Evolutionary conservation across 2,113 vertebrate genomes (phyloP).

Genomic region (Pipa parva): DNA sequence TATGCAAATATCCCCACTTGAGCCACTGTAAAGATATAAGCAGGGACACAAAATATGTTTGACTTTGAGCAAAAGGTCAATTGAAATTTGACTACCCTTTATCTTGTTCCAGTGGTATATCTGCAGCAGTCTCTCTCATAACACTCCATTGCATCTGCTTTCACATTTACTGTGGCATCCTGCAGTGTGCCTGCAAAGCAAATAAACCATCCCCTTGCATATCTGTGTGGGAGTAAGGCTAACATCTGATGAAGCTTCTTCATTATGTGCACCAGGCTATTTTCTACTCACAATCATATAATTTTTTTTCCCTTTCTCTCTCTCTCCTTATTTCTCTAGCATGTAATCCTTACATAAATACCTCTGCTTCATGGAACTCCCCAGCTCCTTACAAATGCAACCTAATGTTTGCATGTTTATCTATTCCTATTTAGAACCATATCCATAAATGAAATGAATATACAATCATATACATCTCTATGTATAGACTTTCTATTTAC

Average conservation of each 20-base stretch:
- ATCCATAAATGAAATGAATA: too few species aligned
- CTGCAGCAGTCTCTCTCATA: conserved; percentile 50
- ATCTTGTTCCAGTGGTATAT: conserved; percentile 43
- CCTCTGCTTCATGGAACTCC: conserved; percentile 29
- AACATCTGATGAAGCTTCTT: conserved; percentile 57
- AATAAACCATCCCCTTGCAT: conserved; percentile 60
- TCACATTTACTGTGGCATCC: conserved; percentile 41
- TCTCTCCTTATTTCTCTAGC: conserved; percentile 16
- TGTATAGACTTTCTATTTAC: not conserved
- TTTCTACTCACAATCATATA: conserved; percentile 45
- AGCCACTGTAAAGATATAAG: too few species aligned
- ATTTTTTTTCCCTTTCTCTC: conserved; percentile 12
- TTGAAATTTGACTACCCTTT: too few species aligned
- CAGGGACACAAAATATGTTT: too few species aligned
- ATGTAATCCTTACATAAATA: conserved; percentile 15
- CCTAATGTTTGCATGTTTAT: conserved; percentile 48
- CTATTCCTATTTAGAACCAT: conserved; percentile 35
- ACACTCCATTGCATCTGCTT: conserved; percentile 55
- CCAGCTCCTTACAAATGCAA: conserved; percentile 44
- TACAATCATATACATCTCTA: not conserved
- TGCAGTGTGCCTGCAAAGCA: conserved; percentile 61
- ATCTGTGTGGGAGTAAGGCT: conserved; percentile 55
- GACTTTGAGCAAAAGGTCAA: too few species aligned
- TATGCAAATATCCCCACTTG: too few species aligned
- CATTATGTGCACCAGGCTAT: conserved; percentile 55